Evolutionary conservation across 1,140 invertebrate genomes (phyloP), one percentile per base, ranked within the genome.

Genomic region (Dinothrombium tinctorium): DNA sequence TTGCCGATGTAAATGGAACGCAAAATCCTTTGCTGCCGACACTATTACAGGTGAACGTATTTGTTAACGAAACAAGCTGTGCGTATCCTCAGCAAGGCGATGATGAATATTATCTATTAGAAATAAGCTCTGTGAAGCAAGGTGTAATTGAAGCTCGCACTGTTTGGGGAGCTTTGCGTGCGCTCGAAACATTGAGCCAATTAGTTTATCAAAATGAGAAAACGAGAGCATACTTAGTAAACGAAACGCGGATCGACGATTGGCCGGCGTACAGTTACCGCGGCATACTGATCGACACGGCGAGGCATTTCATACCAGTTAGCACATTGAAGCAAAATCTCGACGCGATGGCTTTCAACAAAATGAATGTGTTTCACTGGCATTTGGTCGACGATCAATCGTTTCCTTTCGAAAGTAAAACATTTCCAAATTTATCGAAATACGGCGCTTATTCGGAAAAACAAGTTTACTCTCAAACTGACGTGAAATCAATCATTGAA

Each of bases 211-310:
- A 51, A 25, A 42, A 50, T 40, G 45, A 42, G 17, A 17, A 21
- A 6, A 29, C 21, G 9, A 28, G 33, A 17, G 17, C 26, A 11
- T 41, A 53, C 17, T 43, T 55, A 32, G 49, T 67, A 1, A 64
- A 62, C 45, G 52, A 55, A 11, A 72, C 73, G 17, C 50, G 47
- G 2, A 72, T 80, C 21, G 33, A 53, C 22, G 81, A 87, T 55
- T 67, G 58, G 19, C 81, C 82, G 38, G 51, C 71, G 45, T 78
- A 79, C 44, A 32, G 61, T 1, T 73, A 79, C 53, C 66, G 83
- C 33, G 81, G 80, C 2, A 55, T 87, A 8, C 54, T 87, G 11
- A 48, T 89, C 17, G 83, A 87, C 53, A 82, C 80, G 1, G 68
- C 76, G 1, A 63, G 83, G 6, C 82, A 89, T 59, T 89, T 67